Evolutionary conservation across 2,888 invertebrate genomes (phyloP).

Genomic region (Linhomoeus sp.): DNA sequence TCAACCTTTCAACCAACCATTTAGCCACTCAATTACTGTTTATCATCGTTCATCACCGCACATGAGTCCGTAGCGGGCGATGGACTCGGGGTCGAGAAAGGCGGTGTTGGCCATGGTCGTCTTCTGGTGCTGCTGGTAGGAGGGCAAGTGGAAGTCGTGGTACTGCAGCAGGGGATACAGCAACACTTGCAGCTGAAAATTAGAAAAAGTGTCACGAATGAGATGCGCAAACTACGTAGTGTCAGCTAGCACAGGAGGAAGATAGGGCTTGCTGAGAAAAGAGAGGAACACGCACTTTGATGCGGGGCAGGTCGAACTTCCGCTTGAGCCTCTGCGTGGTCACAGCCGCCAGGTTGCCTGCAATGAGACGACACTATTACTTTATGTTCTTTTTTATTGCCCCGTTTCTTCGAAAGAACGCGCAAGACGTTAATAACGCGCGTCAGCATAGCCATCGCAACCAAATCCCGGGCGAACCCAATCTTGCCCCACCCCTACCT

Average conservation of each 20-base stretch:
- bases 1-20: too few species aligned
- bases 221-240: too few species aligned
- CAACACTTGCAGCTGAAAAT: constrained; percentile 16
- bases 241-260: too few species aligned
- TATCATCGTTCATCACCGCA: too few species aligned
- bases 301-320: constrained; percentile 8
- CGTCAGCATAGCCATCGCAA: too few species aligned
- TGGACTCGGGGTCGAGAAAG: constrained; percentile 8
- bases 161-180: constrained; percentile 29
- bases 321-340: constrained; percentile 11
- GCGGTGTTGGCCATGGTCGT: constrained; percentile 10
- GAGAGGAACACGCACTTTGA: constrained; percentile 11
- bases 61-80: constrained; percentile 2
- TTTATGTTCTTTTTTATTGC: too few species aligned
- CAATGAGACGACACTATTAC: background rate
- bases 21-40: too few species aligned
- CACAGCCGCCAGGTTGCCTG: constrained; percentile 14
- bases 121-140: constrained; percentile 15
- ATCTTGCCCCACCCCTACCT: too few species aligned
- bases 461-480: too few species aligned
- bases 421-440: too few species aligned
- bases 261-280: constrained; percentile 10
- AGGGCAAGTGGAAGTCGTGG: constrained; percentile 25
- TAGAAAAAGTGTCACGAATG: background rate
- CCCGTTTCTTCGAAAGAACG: too few species aligned